Base-by-base conservation (phyloP, 2,797 vertebrate species). In the Neosilurus mollespiculum region DNA sequence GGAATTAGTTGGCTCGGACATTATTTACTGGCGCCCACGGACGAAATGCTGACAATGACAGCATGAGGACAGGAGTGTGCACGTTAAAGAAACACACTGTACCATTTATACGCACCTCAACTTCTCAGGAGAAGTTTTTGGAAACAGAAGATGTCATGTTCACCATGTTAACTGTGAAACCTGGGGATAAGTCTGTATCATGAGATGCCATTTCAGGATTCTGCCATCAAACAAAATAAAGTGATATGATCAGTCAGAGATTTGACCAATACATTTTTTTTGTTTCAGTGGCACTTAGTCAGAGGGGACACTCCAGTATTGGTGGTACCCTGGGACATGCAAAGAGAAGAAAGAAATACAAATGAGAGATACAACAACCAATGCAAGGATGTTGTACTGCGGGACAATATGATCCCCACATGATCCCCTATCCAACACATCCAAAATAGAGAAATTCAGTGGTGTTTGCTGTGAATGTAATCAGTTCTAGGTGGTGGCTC, bases 1-100 rank as follows among this genome's bases (percentile, higher is more conserved):
- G 90, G 93, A 93, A 94, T 94, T 94, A 95, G 89, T 87, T 88
- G 89, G 87, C 82, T 89, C 83, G 81, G 81, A 81, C 54, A 81
- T 85, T 88, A 85, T 89, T 89, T 85, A 78, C 88, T 54, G 82
- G 91, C 89, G 86, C 93, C 93, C 93, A 93, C 92, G 79, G 73
- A 90, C 86, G 79, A 85, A 64, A 16, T 86, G 87, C 87, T 91
- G 90, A 93, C 92, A 93, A 92, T 91, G 84, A 90, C 89, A 87
- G 91, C 88, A 88, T 91, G 86, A 90, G 87, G 90, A 93, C 92
- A 85, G 90, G 89, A 87, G 81, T 84, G 87, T 88, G 90, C 89
- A 83, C 85, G 87, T 91, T 88, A 79, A 70, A 81, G 58, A 76
- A 76, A 83, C 83, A 73, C 73, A 61, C 72, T 86, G 83, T 71